Evolutionary conservation across 2,113 vertebrate species (phyloP), one percentile per base, ranked within the genome.

Genomic region (Mellivora capensis): DNA sequence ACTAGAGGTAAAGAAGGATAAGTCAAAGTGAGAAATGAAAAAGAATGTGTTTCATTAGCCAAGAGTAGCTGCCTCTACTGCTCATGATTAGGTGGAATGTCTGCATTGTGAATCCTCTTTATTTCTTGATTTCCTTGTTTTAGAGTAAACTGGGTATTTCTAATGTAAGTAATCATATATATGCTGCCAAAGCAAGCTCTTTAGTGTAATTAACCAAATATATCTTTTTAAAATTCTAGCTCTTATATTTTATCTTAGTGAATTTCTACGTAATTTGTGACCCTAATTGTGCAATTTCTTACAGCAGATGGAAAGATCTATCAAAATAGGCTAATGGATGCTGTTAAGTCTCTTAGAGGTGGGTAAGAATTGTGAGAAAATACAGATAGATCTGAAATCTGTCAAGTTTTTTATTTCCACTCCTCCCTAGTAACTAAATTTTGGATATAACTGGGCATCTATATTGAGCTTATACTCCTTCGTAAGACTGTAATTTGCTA

Each of bases 271-370:
- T 92, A 84, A 92, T 81, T 67, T 79, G 7, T 90, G 69, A 71
- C 15, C 39, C 59, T 39, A 89, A 27, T 4, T 76, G 37, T 76
- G 4, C 37, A 10, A 49, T 96, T 90, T 96, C 49, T 93, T 90
- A 77, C 17, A 90, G 71, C 29, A 54, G 52, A 72, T 8, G 87
- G 86, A 72, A 96, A 90, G 21, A 49, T 90, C 81, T 96, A 86
- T 93, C 42, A 80, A 62, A 96, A 79, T 3, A 93, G 95, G 37
- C 15, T 96, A 82, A 91, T 96, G 81, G 20, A 47, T 37, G 47
- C 21, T n/a, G 9, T 96, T 18, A 87, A 54, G n/a, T 94, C 87
- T 72, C 74, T 94, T 37, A 87, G 61, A 94, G 87, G 95, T 95
- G 25, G 85, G 93, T 84, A 49, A 90, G 61, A 89, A 59, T 85